These are phyloP conservation scores for Electrophaes corylata DNA, from an alignment of 2,888 invertebrate species.

Conservation along the genomic window DNA sequence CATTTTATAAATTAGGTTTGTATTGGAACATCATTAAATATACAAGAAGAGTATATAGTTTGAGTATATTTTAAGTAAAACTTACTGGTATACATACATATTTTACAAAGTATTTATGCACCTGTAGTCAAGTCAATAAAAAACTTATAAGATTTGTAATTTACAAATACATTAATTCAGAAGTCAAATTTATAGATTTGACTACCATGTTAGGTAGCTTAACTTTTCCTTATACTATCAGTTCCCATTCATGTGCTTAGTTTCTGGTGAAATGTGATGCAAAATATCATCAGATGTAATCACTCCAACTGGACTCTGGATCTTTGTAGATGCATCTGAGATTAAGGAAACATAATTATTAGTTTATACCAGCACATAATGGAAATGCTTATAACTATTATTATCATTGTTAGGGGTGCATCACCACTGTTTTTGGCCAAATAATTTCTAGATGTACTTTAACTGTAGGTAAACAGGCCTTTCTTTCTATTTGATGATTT, in stretches of 20 bases:
- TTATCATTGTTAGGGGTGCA: too few species aligned
- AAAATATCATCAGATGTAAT: constrained; percentile 89
- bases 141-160: constrained; percentile 10
- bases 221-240: constrained; percentile 31
- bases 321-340: constrained; percentile 53
- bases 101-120: not conserved
- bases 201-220: not conserved
- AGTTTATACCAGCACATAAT: too few species aligned
- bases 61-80: not conserved
- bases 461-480: too few species aligned
- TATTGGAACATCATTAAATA: not conserved
- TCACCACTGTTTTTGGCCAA: too few species aligned
- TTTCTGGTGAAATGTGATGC: constrained; percentile 79
- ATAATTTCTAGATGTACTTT: too few species aligned
- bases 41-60: not conserved
- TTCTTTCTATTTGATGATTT: too few species aligned
- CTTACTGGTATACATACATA: constrained; percentile 8
- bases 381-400: too few species aligned
- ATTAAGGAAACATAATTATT: constrained; percentile 33
- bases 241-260: constrained; percentile 60
- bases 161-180: constrained; percentile 5
- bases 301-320: constrained; percentile 86
- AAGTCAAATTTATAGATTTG: constrained; percentile 4
- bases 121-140: constrained; percentile 3
- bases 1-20: constrained; percentile 2